Conservation (phyloP, 2,888 invertebrate species). For the Malthinus seriepunctatus region DNA sequence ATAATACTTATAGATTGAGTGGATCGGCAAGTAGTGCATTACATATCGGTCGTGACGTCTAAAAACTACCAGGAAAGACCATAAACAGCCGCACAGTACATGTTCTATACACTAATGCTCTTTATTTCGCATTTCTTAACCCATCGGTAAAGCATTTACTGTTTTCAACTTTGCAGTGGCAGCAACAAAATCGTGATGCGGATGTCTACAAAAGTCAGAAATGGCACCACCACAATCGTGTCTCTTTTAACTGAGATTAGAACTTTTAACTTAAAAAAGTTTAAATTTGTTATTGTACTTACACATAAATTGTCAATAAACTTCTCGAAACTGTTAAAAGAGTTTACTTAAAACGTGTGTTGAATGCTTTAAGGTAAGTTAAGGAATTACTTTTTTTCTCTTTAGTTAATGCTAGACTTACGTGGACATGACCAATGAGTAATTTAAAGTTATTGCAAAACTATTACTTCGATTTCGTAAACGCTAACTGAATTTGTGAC, state of each 20-base stretch:
- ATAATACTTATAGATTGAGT: constrained; percentile 43
- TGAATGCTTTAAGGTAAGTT: no score
- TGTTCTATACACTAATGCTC: constrained; percentile 35
- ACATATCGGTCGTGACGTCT: constrained; percentile 51
- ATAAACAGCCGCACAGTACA: constrained; percentile 38
- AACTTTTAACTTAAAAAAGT: not conserved
- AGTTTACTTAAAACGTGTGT: no score
- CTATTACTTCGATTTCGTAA: no score
- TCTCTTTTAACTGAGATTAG: constrained; percentile 6
- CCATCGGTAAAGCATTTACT: constrained; percentile 22
- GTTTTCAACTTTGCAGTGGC: constrained; percentile 24
- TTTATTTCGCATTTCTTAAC: constrained; percentile 28
- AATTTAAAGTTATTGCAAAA: no score
- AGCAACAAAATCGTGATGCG: constrained; percentile 24
- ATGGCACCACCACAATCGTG: constrained; percentile 6
- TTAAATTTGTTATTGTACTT: not conserved
- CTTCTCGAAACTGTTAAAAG: no score
- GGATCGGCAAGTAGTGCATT: constrained; percentile 50
- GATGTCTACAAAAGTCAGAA: constrained; percentile 17
- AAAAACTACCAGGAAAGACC: constrained; percentile 50
- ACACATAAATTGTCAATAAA: no score
- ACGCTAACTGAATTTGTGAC: no score
- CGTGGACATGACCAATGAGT: no score
- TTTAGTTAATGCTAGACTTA: no score
- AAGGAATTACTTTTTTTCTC: no score